Percentiles rank a stretch among this genome's conserved stretches.
Conservation (phyloP, 2,888 invertebrate genomes). For the Apeira syringaria region DNA sequence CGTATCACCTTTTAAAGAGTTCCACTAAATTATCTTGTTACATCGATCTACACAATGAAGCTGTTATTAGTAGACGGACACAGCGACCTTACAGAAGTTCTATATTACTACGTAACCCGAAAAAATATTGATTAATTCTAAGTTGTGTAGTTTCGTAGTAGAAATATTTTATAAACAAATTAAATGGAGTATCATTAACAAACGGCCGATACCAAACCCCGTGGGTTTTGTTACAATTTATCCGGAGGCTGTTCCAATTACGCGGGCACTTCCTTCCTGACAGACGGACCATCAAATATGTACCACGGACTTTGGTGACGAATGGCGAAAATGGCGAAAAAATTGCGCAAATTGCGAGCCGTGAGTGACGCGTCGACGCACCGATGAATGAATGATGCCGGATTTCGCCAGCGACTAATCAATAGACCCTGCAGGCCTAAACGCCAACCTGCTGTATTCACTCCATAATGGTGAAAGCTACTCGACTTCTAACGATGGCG, state of each 20-base stretch:
- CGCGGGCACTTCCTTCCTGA: slow-evolving; percentile 64
- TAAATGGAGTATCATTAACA: slow-evolving; percentile 46
- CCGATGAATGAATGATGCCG: slow-evolving; percentile 70
- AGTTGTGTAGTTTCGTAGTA: no score
- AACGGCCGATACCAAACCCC: slow-evolving; percentile 40
- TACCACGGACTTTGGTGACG: slow-evolving; percentile 53
- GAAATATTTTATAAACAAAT: slow-evolving; percentile 3
- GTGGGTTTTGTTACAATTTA: slow-evolving; percentile 46
- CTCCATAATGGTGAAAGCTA: slow-evolving; percentile 52
- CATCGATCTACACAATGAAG: no score
- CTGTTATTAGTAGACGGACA: no score
- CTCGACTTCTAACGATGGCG: slow-evolving; percentile 35
- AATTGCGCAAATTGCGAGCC: slow-evolving; percentile 31
- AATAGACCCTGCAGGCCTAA: slow-evolving; percentile 39
- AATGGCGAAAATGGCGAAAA: slow-evolving; percentile 45
- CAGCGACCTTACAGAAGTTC: no score
- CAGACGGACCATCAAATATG: slow-evolving; percentile 68
- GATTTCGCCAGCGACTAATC: slow-evolving; percentile 49
- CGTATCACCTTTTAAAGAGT: no score
- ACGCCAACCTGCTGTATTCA: slow-evolving; percentile 50
- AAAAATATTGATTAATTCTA: no score
- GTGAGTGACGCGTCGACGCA: slow-evolving; percentile 58
- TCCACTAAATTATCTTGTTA: no score
- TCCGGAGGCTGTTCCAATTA: slow-evolving; percentile 64
- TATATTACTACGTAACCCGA: no score